These are phyloP conservation scores for Troglohyphantes excavatus DNA, from an alignment of 2,888 invertebrate genomes.

Conservation along the genomic window DNA sequence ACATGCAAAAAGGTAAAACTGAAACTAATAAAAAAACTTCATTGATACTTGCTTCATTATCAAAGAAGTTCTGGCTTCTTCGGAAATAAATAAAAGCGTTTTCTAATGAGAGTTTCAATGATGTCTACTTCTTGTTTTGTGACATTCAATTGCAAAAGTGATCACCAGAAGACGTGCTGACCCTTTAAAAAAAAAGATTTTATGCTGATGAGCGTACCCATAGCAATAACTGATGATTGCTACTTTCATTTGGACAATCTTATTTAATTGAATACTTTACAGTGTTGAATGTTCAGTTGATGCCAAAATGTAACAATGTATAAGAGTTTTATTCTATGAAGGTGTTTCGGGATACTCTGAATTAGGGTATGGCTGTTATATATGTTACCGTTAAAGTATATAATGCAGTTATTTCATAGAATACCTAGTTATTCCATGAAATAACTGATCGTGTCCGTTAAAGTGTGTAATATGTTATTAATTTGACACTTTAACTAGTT, in stretches of 20 bases:
- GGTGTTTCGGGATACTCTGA: too few relatives aligned
- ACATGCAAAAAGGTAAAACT: neutral
- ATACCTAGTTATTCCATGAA: constrained; percentile 68
- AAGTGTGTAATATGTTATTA: constrained; percentile 61
- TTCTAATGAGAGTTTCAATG: neutral
- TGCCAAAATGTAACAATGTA: too few relatives aligned
- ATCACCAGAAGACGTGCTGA: too few relatives aligned
- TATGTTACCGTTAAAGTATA: constrained; percentile 73
- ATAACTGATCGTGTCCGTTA: constrained; percentile 72
- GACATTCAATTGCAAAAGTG: too few relatives aligned
- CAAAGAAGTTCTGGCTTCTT: neutral
- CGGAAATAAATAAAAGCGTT: neutral
- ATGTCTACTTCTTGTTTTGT: neutral
- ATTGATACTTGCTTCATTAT: neutral
- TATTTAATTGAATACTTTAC: too few relatives aligned
- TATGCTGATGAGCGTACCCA: too few relatives aligned
- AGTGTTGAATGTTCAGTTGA: too few relatives aligned
- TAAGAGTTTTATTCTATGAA: too few relatives aligned
- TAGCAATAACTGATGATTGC: too few relatives aligned
- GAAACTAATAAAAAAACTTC: neutral
- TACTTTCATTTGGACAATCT: too few relatives aligned
- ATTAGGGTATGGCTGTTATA: too few relatives aligned
- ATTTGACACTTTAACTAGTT: constrained; percentile 67
- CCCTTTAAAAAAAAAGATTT: too few relatives aligned
- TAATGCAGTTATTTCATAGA: constrained; percentile 71